Evolutionary conservation across 1,140 invertebrate genomes (phyloP).

Genomic region (Ceratina japonica): DNA sequence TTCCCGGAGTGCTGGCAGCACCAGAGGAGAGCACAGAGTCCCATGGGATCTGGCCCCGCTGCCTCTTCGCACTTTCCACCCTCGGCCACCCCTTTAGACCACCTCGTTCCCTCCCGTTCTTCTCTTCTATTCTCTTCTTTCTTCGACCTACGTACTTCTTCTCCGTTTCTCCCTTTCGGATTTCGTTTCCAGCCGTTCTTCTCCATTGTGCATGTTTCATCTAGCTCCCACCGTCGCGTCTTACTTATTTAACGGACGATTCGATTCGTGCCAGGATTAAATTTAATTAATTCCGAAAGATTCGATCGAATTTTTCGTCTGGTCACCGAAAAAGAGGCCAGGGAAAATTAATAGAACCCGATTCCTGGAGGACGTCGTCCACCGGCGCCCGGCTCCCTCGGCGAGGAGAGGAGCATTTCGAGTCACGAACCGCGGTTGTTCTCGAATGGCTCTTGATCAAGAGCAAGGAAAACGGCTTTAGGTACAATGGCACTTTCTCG

Average conservation of each 20-base stretch:
- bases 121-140: slow-evolving; percentile 1
- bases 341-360: not conserved
- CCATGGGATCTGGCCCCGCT: slow-evolving; percentile 74
- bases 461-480: slow-evolving; percentile 63
- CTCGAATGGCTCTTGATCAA: slow-evolving; percentile 57
- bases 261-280: not conserved
- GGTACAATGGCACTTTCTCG: slow-evolving; percentile 69
- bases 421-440: slow-evolving; percentile 47
- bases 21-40: slow-evolving; percentile 74
- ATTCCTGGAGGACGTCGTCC: slow-evolving; percentile 23
- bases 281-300: too few relatives aligned
- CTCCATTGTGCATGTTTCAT: not conserved
- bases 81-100: slow-evolving; percentile 22
- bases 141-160: not conserved
- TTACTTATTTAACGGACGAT: not conserved
- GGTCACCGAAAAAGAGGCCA: not conserved
- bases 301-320: too few relatives aligned
- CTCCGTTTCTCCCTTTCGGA: not conserved
- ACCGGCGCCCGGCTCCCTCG: slow-evolving; percentile 15
- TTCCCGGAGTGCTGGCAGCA: slow-evolving; percentile 71
- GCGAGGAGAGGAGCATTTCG: slow-evolving; percentile 24
- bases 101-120: not conserved
- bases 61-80: slow-evolving; percentile 63
- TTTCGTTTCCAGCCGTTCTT: slow-evolving; percentile 21
- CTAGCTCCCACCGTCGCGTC: not conserved